A percentile compares a stretch with the other conserved stretches of the same genome.
phyloP scores from a whole-genome alignment of 2,888 invertebrate genomes.

The Neelides folsomi region DNA sequence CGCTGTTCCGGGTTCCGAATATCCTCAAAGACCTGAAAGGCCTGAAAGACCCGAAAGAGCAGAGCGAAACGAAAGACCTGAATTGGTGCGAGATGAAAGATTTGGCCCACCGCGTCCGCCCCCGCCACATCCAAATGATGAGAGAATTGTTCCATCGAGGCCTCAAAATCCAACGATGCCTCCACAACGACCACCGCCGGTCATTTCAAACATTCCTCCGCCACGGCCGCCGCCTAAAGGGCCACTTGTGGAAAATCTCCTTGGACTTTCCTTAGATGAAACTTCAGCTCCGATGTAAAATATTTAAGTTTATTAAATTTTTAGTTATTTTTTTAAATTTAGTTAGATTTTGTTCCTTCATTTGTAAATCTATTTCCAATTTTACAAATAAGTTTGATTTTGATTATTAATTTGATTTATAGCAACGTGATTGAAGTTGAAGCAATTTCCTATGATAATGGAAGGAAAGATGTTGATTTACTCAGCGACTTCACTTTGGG shows the following conservation, averaged over 20 bases:
- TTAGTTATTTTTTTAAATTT: too few relatives aligned
- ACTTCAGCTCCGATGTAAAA: too few relatives aligned
- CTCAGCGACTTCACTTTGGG: too few relatives aligned
- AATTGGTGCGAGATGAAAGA: background rate
- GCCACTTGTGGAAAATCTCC: background rate
- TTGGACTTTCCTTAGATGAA: too few relatives aligned
- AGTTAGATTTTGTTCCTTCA: too few relatives aligned
- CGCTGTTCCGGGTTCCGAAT: conserved; percentile 8
- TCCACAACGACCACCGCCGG: background rate
- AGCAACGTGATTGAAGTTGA: too few relatives aligned
- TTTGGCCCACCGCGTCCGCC: background rate
- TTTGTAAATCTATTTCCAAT: too few relatives aligned
- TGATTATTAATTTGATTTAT: too few relatives aligned
- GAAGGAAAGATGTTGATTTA: too few relatives aligned
- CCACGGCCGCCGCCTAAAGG: background rate
- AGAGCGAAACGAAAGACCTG: conserved; percentile 12
- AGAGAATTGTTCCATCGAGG: background rate
- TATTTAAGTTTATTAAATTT: too few relatives aligned
- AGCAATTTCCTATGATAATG: too few relatives aligned
- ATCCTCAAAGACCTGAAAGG: conserved; percentile 8
- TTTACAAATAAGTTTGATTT: too few relatives aligned
- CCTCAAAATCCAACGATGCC: background rate
- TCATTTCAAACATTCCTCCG: background rate
- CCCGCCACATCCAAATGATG: background rate
- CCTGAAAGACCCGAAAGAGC: background rate